These are phyloP conservation scores for Dryobates pubescens DNA, from an alignment of 2,797 vertebrate species.

Conservation along the genomic window DNA sequence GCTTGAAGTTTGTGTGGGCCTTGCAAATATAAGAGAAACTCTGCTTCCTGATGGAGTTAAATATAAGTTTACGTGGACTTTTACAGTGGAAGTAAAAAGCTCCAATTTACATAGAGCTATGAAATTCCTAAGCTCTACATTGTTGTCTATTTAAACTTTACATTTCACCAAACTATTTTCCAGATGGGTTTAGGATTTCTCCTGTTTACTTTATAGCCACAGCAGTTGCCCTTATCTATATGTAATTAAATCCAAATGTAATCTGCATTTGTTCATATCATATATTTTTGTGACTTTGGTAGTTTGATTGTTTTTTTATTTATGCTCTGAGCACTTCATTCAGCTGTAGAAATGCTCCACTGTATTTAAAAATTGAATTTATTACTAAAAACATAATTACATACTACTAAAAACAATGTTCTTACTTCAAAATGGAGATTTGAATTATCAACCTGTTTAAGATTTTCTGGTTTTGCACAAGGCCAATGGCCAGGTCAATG, in stretches of 20 bases:
- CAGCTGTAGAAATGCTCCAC: neutral
- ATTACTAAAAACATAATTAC: too few species aligned
- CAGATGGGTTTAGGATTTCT: neutral
- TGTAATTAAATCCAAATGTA: neutral
- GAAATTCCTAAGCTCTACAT: neutral
- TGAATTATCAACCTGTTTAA: neutral
- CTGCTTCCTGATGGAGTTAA: neutral
- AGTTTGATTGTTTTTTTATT: neutral
- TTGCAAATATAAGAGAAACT: neutral
- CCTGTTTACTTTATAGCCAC: neutral
- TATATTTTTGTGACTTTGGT: neutral
- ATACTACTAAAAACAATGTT: neutral
- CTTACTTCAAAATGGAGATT: neutral
- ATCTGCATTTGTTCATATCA: neutral
- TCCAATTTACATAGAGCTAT: neutral
- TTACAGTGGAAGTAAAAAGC: neutral
- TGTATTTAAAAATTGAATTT: neutral
- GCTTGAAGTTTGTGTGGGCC: rapidly evolving
- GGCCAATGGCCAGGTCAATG: neutral
- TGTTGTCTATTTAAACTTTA: neutral
- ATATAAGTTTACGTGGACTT: neutral
- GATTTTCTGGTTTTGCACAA: neutral
- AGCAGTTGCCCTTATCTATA: neutral
- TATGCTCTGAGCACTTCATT: neutral
- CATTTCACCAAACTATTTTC: neutral